Evolutionary conservation across 2,888 invertebrate genomes (phyloP).

Genomic region (Agrotis ipsilon): DNA sequence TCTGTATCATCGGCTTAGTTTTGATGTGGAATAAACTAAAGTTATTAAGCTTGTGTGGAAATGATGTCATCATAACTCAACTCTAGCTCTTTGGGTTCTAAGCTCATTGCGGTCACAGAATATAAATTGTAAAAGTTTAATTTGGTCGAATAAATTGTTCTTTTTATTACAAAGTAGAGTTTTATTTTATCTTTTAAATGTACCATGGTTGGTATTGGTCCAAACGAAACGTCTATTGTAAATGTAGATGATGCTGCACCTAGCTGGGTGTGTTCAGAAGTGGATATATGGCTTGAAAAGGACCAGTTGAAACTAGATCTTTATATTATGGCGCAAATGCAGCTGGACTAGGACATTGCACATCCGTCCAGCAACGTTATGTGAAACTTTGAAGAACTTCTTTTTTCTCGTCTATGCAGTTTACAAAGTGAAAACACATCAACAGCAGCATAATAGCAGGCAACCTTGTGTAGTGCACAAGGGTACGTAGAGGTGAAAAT

Average conservation of each 20-base stretch:
- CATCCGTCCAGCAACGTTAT: conserved; percentile 22
- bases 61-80: conserved; percentile 38
- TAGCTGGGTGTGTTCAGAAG: conserved; percentile 46
- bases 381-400: conserved; percentile 22
- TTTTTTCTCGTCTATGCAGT: conserved; percentile 13
- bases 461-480: neutral
- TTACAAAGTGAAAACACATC: neutral
- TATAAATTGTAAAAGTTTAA: neutral
- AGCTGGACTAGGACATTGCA: conserved; percentile 34
- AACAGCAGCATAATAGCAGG: neutral
- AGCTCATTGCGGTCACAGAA: conserved; percentile 4
- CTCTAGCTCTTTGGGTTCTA: conserved; percentile 11
- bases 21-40: conserved; percentile 27
- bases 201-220: conserved; percentile 1
- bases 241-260: conserved; percentile 39
- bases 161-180: neutral
- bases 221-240: conserved; percentile 7
- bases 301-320: conserved; percentile 49
- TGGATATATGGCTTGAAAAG: conserved; percentile 39
- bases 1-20: conserved; percentile 29
- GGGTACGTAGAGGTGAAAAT: conserved; percentile 15
- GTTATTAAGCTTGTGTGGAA: conserved; percentile 12
- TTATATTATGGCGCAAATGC: conserved; percentile 29
- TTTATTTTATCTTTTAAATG: conserved; percentile 6
- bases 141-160: neutral